phyloP scores from a whole-genome alignment of 2,797 vertebrate species.

The Peromyscus nudipes region DNA sequence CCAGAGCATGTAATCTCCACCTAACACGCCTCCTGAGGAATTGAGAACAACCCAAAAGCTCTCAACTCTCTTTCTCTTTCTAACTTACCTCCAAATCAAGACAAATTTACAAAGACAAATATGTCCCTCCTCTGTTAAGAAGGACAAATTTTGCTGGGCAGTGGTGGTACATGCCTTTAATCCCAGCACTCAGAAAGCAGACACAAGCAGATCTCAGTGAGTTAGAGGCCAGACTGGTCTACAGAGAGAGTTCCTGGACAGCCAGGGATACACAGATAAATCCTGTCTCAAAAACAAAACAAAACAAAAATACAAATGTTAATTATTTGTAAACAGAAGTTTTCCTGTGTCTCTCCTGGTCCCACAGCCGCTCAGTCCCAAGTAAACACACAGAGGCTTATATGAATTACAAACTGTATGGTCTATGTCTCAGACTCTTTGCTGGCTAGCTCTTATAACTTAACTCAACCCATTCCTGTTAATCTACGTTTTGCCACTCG shows the following conservation, averaged over 20 bases:
- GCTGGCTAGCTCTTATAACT: too few species aligned
- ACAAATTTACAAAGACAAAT: background rate
- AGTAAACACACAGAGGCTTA: too few species aligned
- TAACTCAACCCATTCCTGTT: too few species aligned
- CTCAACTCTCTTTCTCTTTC: background rate
- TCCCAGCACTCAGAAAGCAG: background rate
- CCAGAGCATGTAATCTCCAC: background rate
- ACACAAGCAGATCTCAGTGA: background rate
- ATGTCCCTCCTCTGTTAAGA: background rate
- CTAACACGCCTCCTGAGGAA: background rate
- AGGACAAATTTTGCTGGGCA: background rate
- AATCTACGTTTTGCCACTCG: too few species aligned
- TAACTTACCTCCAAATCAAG: background rate
- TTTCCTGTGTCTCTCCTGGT: too few species aligned
- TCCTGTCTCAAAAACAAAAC: background rate
- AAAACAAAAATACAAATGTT: background rate
- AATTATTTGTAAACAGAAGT: too few species aligned
- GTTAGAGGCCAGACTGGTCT: background rate
- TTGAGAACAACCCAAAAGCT: background rate
- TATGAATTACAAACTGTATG: too few species aligned
- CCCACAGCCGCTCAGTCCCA: too few species aligned
- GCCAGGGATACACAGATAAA: background rate
- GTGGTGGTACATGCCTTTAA: background rate
- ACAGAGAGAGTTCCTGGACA: background rate
- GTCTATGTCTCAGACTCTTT: too few species aligned